Evolutionary conservation across 2,888 invertebrate species (phyloP), one percentile per base, ranked within the genome.

Genomic region (Dastarcus helophoroides): DNA sequence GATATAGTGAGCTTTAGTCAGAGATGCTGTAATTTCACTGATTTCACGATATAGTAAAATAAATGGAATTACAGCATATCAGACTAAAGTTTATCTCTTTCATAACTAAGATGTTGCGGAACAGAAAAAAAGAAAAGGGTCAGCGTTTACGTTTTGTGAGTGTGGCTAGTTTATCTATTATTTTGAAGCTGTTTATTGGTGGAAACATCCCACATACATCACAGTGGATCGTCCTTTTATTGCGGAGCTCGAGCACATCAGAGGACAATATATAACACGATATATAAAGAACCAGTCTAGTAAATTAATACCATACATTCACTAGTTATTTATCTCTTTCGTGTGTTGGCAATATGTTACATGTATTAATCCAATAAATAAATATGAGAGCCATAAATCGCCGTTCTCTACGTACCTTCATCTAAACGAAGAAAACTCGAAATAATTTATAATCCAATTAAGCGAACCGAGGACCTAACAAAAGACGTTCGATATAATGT

Each of bases 361-460:
- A 60, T 58, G 61, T 61, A 62, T 62, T 62, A 62, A 62, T 61
- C 62, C 62, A 62, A 62, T 62, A 62, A 62, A 62, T 62, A 62
- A 62, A 62, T 60, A 61, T 58, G 61, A 59, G 54, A 51, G 56
- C 56, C 56, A 62, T 62, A 62, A 60, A 62, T 62, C 56, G 56
- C 52, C 44, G 44, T 51, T 46, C 43, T 48, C 40, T 48, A 44
- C 47, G 50, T 48, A 48, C 53, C 45, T 48, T 49, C 47, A 45
- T 29, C 35, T 29, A 30, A 31, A 23, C 29, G 33, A 49, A 51
- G 53, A 55, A 53, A 51, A 48, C 43, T 43, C 40, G 51, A 53
- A 51, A 54, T 60, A 58, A 60, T 60, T 60, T 60, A 60, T 60
- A 60, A 59, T 60, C 60, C 60, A 60, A 60, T 60, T 60, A 59